A percentile compares a stretch with the other conserved stretches of the same genome.
phyloP scores from a whole-genome alignment of 2,113 vertebrate species.

The Edolisoma coerulescens region DNA sequence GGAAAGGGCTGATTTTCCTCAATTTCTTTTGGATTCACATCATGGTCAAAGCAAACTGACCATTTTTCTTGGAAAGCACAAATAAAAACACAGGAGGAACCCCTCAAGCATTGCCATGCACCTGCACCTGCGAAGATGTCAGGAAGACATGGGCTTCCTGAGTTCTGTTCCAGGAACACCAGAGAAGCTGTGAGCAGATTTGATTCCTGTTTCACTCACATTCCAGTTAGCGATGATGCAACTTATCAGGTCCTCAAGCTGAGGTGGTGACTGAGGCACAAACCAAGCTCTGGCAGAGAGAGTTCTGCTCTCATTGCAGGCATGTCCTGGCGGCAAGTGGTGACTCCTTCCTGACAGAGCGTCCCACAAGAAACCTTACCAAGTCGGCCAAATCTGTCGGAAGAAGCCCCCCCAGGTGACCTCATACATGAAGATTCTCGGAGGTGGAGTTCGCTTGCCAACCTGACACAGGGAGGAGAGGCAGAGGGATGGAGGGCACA shows the following conservation, averaged over 20 bases:
- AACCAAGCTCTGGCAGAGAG: background rate
- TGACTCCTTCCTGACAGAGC: background rate
- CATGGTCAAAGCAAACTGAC: background rate
- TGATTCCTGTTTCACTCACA: background rate
- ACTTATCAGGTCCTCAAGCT: background rate
- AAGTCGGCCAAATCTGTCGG: background rate
- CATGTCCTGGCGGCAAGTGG: rapidly evolving
- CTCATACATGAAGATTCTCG: too few species aligned
- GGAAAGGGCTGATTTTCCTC: background rate
- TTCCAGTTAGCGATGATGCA: background rate
- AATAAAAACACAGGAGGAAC: background rate
- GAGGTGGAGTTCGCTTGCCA: background rate
- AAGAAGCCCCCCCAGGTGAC: background rate
- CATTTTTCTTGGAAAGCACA: background rate
- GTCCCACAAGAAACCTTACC: background rate
- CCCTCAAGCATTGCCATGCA: rapidly evolving
- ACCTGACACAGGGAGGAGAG: background rate
- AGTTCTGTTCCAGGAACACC: background rate
- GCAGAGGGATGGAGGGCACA: background rate
- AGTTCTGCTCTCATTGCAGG: background rate
- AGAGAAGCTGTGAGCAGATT: background rate
- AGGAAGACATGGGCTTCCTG: background rate
- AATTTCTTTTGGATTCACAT: background rate
- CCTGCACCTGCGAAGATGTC: background rate
- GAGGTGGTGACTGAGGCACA: background rate